These are phyloP conservation scores for Altica lythri DNA, from an alignment of 2,888 invertebrate species.

Conservation along the genomic window DNA sequence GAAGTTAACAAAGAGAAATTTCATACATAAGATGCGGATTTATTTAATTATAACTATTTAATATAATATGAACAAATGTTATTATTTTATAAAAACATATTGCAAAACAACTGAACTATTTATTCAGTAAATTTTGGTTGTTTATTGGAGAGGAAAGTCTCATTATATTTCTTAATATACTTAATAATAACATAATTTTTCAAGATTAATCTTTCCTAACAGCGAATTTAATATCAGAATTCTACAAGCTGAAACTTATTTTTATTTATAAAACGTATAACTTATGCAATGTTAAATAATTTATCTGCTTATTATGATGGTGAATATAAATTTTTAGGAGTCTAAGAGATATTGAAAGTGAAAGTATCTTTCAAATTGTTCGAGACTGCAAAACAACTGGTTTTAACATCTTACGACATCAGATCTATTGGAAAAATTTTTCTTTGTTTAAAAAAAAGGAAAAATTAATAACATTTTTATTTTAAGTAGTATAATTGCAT, in stretches of 20 bases:
- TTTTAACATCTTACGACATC: conserved; percentile 9
- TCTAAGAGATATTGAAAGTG: conserved; percentile 3
- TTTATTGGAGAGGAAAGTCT: background rate
- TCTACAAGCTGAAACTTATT: background rate
- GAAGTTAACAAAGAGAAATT: too few relatives aligned
- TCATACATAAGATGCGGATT: too few relatives aligned
- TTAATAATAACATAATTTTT: background rate
- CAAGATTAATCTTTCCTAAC: conserved; percentile 1
- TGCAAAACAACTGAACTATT: too few relatives aligned
- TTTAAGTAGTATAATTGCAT: background rate
- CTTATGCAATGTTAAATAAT: conserved; percentile 9
- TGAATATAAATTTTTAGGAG: conserved; percentile 7
- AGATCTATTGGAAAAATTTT: conserved; percentile 1
- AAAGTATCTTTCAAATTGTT: conserved; percentile 7
- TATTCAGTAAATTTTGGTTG: too few relatives aligned
- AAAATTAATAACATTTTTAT: background rate
- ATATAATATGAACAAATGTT: too few relatives aligned
- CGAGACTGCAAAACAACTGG: background rate
- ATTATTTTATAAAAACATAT: too few relatives aligned
- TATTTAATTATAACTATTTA: too few relatives aligned
- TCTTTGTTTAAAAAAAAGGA: background rate
- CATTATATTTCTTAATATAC: background rate
- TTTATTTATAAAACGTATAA: conserved; percentile 1
- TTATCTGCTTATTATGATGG: conserved; percentile 11
- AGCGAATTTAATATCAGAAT: background rate